A percentile compares a stretch with the other conserved stretches of the same genome.
These are phyloP conservation scores for Drosophila testacea DNA, from an alignment of 2,888 invertebrate genomes.

Conservation along the genomic window DNA sequence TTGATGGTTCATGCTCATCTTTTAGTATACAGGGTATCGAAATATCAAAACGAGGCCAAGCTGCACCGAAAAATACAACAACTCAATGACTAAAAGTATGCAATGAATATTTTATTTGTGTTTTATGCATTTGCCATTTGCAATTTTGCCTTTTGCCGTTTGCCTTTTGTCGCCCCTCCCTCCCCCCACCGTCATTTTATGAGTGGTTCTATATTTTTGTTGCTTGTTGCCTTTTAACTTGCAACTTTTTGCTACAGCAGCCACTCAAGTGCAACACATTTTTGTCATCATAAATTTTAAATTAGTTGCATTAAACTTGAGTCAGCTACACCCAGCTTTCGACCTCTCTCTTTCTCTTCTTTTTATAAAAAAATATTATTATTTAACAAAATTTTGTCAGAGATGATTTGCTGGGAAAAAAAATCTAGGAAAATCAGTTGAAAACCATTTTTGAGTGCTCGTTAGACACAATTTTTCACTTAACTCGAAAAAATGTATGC, in stretches of 20 bases:
- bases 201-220: constrained; percentile 29
- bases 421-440: constrained; percentile 5
- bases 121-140: constrained; percentile 68
- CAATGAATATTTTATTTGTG: constrained; percentile 72
- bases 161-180: constrained; percentile 42
- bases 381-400: constrained; percentile 25
- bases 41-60: constrained; percentile 5
- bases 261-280: constrained; percentile 56
- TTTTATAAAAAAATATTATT: constrained; percentile 19
- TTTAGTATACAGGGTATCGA: background rate
- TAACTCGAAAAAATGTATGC: background rate
- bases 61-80: constrained; percentile 34
- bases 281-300: constrained; percentile 74
- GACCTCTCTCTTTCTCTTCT: background rate
- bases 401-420: constrained; percentile 1
- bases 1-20: background rate
- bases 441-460: constrained; percentile 20
- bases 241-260: constrained; percentile 55
- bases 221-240: constrained; percentile 33
- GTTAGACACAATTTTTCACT: constrained; percentile 5
- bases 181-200: constrained; percentile 19
- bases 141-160: constrained; percentile 5
- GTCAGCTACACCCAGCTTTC: constrained; percentile 5
- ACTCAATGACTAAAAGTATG: constrained; percentile 67
- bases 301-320: constrained; percentile 56